A percentile compares a stretch with the other conserved stretches of the same genome.
These are phyloP conservation scores for Amphiprion clarkii DNA, from an alignment of 2,797 vertebrate genomes.

Conservation along the genomic window DNA sequence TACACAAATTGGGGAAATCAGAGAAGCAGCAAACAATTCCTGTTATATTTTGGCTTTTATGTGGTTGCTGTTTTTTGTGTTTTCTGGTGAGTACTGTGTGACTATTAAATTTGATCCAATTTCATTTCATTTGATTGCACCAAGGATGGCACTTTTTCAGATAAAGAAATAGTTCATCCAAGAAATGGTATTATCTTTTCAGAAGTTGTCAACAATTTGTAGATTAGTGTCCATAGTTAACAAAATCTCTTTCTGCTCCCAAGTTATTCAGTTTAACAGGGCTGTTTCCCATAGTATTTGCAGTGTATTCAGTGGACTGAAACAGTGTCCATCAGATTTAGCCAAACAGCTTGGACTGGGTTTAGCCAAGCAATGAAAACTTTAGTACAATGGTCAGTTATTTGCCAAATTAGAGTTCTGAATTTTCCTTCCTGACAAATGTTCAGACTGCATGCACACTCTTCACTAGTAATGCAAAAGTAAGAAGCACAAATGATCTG, in stretches of 20 bases:
- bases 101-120: not conserved
- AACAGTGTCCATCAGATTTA: not conserved
- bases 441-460: not conserved
- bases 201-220: too few relatives aligned
- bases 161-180: too few relatives aligned
- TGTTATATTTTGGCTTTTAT: constrained; percentile 8
- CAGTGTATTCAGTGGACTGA: not conserved
- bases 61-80: not conserved
- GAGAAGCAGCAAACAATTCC: not conserved
- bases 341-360: not conserved
- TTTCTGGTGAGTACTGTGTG: not conserved
- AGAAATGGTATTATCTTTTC: too few relatives aligned
- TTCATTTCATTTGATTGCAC: not conserved
- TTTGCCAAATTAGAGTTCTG: not conserved
- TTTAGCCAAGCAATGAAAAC: constrained; percentile 2
- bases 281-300: too few relatives aligned
- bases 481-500: too few relatives aligned
- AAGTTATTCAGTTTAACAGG: too few relatives aligned
- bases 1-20: not conserved
- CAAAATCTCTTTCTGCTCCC: too few relatives aligned
- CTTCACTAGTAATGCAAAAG: not conserved
- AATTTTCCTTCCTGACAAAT: constrained; percentile 15
- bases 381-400: not conserved
- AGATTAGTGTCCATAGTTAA: too few relatives aligned
- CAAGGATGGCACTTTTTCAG: too few relatives aligned